These are phyloP conservation scores for Grantiella picta DNA, from an alignment of 2,113 vertebrate species.

Conservation along the genomic window DNA sequence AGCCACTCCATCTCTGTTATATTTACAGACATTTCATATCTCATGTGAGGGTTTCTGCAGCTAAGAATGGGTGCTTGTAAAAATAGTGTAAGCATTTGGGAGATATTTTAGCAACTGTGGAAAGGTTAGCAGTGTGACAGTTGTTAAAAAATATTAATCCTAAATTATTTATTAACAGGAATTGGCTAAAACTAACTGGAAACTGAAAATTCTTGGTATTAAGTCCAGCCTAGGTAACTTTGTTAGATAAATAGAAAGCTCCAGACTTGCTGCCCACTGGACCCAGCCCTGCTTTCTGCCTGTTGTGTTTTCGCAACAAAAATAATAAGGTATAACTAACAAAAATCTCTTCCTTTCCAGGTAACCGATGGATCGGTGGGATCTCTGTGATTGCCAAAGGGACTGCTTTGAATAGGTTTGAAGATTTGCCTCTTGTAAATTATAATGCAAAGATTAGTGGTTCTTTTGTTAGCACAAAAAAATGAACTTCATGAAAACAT, in stretches of 20 bases:
- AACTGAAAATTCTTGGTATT: neutral
- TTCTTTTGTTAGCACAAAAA: constrained; percentile 45
- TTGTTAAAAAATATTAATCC: neutral
- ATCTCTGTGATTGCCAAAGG: neutral
- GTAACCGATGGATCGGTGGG: constrained; percentile 10
- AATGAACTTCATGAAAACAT: constrained; percentile 59
- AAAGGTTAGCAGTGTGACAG: neutral
- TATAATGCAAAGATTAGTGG: constrained; percentile 61
- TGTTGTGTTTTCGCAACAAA: neutral
- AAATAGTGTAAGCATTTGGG: neutral
- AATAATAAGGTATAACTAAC: neutral
- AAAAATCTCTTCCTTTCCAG: constrained; percentile 61
- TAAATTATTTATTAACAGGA: neutral
- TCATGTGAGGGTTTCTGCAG: neutral
- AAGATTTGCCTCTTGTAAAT: constrained; percentile 68
- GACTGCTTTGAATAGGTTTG: constrained; percentile 73
- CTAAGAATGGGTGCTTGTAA: neutral
- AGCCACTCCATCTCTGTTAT: neutral
- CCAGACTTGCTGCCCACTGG: neutral
- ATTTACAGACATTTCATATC: neutral
- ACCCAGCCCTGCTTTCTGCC: neutral
- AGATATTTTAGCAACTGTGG: neutral
- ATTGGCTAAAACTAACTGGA: neutral
- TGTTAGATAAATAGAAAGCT: neutral
- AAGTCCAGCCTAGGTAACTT: neutral